Conservation (phyloP, 2,797 vertebrate genomes). For the Morelia viridis region DNA sequence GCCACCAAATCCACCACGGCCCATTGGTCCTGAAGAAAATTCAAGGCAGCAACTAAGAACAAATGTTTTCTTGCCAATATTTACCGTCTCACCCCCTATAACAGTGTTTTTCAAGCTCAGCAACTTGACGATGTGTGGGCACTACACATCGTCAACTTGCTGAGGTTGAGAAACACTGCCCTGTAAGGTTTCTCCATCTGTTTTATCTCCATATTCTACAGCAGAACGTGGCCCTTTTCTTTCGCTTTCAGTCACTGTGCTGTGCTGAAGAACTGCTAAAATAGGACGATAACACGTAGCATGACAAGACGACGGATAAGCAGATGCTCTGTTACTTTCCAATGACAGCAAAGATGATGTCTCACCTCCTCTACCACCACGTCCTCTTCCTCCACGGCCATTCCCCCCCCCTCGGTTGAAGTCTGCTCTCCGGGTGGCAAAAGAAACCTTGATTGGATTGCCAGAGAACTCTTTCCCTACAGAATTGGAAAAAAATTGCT, state of each 20-base stretch:
- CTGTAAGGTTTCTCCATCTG: background rate
- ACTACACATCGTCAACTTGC: background rate
- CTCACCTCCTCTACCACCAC: constrained; percentile 71
- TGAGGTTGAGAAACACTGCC: background rate
- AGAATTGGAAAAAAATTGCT: background rate
- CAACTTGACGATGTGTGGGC: background rate
- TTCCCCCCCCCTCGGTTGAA: constrained; percentile 81
- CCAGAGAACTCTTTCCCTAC: constrained; percentile 87
- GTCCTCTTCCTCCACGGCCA: constrained; percentile 80
- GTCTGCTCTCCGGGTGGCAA: constrained; percentile 85
- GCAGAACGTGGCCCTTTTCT: background rate
- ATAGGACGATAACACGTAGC: no score
- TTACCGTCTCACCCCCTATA: background rate
- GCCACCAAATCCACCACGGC: constrained; percentile 82
- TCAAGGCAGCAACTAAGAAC: no score
- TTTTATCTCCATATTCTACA: background rate
- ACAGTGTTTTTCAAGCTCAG: background rate
- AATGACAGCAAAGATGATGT: background rate
- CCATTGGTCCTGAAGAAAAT: constrained; percentile 76
- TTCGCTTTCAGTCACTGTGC: background rate
- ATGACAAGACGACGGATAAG: background rate
- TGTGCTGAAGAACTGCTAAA: background rate
- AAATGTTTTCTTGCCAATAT: background rate
- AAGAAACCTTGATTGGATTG: constrained; percentile 88
- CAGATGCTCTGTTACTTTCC: background rate